These are phyloP conservation scores for Eidolon helvum DNA, from an alignment of 2,113 vertebrate species.

Conservation along the genomic window DNA sequence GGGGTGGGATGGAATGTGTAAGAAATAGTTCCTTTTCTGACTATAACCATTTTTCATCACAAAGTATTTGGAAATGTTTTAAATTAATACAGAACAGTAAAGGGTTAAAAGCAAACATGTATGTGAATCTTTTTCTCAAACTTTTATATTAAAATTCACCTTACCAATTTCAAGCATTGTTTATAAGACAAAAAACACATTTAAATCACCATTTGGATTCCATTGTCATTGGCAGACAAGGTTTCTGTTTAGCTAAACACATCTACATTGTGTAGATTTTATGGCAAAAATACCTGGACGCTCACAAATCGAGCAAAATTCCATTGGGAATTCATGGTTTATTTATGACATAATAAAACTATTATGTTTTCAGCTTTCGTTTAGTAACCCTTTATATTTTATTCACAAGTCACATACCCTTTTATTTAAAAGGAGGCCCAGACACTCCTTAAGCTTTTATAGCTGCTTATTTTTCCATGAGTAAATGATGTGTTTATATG, in stretches of 20 bases:
- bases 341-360: constrained; percentile 81
- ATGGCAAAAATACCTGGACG: constrained; percentile 72
- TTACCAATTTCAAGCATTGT: not conserved
- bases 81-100: not conserved
- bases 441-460: constrained; percentile 71
- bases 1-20: not conserved
- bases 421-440: constrained; percentile 73
- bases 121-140: constrained; percentile 12
- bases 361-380: constrained; percentile 79
- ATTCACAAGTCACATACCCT: constrained; percentile 68
- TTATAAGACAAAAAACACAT: constrained; percentile 65
- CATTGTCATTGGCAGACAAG: constrained; percentile 73
- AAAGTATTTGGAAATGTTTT: constrained; percentile 20
- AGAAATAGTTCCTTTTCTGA: not conserved
- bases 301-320: constrained; percentile 75
- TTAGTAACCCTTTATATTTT: constrained; percentile 80
- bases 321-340: constrained; percentile 55
- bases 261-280: constrained; percentile 69
- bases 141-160: not conserved
- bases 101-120: constrained; percentile 11
- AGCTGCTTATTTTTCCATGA: constrained; percentile 81
- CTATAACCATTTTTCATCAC: not conserved
- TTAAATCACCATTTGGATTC: constrained; percentile 76
- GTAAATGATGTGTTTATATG: constrained; percentile 77
- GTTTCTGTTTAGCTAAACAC: constrained; percentile 75